These are phyloP conservation scores for Pardalotus punctatus DNA, from an alignment of 2,113 vertebrate genomes.

Conservation along the genomic window DNA sequence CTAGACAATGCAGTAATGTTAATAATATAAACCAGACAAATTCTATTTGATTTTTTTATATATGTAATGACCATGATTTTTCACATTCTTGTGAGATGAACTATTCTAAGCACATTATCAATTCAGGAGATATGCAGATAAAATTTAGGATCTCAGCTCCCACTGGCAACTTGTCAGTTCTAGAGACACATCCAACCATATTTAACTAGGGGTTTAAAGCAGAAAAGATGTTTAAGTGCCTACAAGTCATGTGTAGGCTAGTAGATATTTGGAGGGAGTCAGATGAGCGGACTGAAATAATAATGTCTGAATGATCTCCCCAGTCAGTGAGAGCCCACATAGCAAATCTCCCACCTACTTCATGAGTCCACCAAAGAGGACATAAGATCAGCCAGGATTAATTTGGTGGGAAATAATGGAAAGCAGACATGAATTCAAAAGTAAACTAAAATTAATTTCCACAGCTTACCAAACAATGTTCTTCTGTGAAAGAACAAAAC, in stretches of 20 bases:
- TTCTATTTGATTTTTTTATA: not conserved
- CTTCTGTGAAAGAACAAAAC: not conserved
- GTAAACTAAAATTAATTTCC: not conserved
- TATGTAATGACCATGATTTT: not conserved
- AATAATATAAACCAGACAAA: not conserved
- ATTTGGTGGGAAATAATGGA: not conserved
- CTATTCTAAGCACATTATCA: not conserved
- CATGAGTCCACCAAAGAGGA: not conserved
- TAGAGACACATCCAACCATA: not conserved
- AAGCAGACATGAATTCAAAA: not conserved
- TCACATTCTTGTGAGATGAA: not conserved
- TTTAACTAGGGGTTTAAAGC: not conserved
- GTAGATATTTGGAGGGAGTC: not conserved
- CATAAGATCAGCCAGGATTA: rapidly evolving
- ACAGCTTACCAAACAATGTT: not conserved
- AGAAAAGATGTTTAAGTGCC: not conserved
- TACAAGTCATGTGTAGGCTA: not conserved
- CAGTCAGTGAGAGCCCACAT: not conserved
- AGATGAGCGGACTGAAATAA: not conserved
- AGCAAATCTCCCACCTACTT: not conserved
- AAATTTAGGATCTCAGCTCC: not conserved
- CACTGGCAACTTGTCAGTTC: not conserved
- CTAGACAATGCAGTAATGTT: not conserved
- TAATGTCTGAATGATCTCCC: not conserved
- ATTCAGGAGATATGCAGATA: not conserved